phyloP scores from a whole-genome alignment of 2,888 invertebrate species.

The Apodemia mormo region DNA sequence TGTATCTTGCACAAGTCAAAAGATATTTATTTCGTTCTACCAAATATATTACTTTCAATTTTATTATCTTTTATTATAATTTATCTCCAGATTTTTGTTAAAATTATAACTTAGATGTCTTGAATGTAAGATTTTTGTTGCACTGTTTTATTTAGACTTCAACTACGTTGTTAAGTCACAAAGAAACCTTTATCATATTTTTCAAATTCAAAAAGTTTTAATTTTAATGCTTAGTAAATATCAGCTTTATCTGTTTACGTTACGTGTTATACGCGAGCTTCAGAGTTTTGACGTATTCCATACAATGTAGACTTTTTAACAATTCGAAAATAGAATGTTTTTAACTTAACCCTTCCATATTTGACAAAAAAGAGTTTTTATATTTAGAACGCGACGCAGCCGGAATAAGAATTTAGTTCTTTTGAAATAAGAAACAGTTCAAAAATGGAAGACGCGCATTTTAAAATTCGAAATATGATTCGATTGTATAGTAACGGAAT shows the following conservation, averaged over 20 bases:
- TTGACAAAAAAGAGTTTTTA: slow-evolving; percentile 79
- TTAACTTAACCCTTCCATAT: slow-evolving; percentile 82
- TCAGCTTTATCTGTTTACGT: slow-evolving; percentile 37
- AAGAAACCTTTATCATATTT: too few species aligned
- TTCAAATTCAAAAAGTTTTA: background rate
- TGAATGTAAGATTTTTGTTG: too few species aligned
- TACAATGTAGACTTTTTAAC: slow-evolving; percentile 81
- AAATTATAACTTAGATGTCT: too few species aligned
- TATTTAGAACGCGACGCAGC: slow-evolving; percentile 76
- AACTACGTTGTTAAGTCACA: too few species aligned
- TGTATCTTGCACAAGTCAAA: too few species aligned
- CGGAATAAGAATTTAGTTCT: slow-evolving; percentile 74
- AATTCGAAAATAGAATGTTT: slow-evolving; percentile 81
- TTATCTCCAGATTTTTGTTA: too few species aligned
- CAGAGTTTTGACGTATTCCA: slow-evolving; percentile 80
- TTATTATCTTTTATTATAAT: too few species aligned
- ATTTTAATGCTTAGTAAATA: background rate
- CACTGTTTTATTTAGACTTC: too few species aligned
- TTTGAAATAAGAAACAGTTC: slow-evolving; percentile 74
- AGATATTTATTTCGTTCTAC: too few species aligned
- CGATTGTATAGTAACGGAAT: slow-evolving; percentile 50
- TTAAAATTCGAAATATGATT: slow-evolving; percentile 58
- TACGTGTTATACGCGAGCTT: slow-evolving; percentile 56
- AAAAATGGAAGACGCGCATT: slow-evolving; percentile 63
- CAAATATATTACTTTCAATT: too few species aligned